Evolutionary conservation across 92 coral and sea anemone genomes (phyloP).

Genomic region (Heliopora coerulea): DNA sequence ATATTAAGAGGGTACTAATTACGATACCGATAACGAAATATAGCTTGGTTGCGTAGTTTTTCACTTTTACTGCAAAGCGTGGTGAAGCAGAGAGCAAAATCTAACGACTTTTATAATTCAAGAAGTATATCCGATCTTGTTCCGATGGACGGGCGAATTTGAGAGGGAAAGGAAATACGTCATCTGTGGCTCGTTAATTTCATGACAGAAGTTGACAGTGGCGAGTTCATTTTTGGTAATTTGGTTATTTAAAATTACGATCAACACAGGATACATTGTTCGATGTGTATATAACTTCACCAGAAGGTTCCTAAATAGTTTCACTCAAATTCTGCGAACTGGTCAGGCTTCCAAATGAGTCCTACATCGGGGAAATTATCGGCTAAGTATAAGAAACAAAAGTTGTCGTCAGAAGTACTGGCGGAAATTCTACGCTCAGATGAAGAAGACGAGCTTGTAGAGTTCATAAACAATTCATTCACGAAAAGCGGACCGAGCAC

Average conservation of each 20-base stretch:
- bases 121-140: conserved; percentile 4
- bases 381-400: conserved; percentile 52
- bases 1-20: too few relatives aligned
- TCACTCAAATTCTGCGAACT: too few relatives aligned
- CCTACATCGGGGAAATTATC: conserved; percentile 17
- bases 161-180: conserved; percentile 7
- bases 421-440: conserved; percentile 84
- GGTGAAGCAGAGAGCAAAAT: conserved; percentile 21
- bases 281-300: too few relatives aligned
- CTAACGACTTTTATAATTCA: too few relatives aligned
- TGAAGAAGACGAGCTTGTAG: conserved; percentile 92
- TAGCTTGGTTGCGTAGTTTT: too few relatives aligned
- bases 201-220: not conserved
- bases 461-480: conserved; percentile 62
- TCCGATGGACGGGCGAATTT: conserved; percentile 5
- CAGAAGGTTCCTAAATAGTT: too few relatives aligned
- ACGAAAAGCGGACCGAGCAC: conserved; percentile 15
- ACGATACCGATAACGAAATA: too few relatives aligned
- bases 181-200: not conserved
- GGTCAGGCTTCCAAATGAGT: not conserved
- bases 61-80: too few relatives aligned
- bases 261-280: too few relatives aligned
- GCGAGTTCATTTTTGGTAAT: conserved; percentile 7
- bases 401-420: conserved; percentile 67
- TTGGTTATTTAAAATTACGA: too few relatives aligned